Percentiles rank a stretch among this genome's conserved stretches.
phyloP scores from a whole-genome alignment of 2,113 vertebrate genomes.

The Platichthys flesus region DNA sequence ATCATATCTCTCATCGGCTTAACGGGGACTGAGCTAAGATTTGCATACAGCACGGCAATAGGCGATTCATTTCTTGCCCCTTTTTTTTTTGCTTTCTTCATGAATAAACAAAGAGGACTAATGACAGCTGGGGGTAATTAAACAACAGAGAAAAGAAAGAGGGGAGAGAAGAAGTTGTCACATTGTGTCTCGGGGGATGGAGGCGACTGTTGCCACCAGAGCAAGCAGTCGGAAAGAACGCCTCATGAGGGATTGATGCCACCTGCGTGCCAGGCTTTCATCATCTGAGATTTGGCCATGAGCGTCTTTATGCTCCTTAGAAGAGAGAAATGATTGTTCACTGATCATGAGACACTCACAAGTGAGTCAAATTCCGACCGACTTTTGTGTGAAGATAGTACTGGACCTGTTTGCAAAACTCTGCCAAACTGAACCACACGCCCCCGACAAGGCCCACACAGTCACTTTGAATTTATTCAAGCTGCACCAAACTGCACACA shows the following conservation, averaged over 20 bases:
- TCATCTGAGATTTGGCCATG: constrained; percentile 38
- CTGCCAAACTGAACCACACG: background rate
- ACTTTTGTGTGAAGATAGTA: background rate
- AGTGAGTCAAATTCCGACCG: constrained; percentile 4
- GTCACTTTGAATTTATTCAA: too few relatives aligned
- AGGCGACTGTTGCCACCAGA: constrained; percentile 56
- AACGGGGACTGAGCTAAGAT: constrained; percentile 80
- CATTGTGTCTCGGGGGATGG: constrained; percentile 58
- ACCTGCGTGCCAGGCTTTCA: constrained; percentile 61
- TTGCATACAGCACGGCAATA: constrained; percentile 81
- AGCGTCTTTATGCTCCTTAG: constrained; percentile 14
- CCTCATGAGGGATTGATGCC: constrained; percentile 60
- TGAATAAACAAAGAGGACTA: constrained; percentile 72
- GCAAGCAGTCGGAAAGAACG: constrained; percentile 58
- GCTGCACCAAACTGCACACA: too few relatives aligned
- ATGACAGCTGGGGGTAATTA: constrained; percentile 84
- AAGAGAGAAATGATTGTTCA: constrained; percentile 27
- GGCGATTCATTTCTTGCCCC: constrained; percentile 77
- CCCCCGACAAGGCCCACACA: too few relatives aligned
- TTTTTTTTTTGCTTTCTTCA: constrained; percentile 50
- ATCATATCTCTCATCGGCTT: constrained; percentile 79
- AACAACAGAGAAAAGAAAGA: constrained; percentile 75
- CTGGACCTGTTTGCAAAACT: background rate
- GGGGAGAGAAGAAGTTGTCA: constrained; percentile 77
- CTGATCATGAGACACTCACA: constrained; percentile 6